Conservation (phyloP, 2,888 invertebrate species). For the Unio pictorum region DNA sequence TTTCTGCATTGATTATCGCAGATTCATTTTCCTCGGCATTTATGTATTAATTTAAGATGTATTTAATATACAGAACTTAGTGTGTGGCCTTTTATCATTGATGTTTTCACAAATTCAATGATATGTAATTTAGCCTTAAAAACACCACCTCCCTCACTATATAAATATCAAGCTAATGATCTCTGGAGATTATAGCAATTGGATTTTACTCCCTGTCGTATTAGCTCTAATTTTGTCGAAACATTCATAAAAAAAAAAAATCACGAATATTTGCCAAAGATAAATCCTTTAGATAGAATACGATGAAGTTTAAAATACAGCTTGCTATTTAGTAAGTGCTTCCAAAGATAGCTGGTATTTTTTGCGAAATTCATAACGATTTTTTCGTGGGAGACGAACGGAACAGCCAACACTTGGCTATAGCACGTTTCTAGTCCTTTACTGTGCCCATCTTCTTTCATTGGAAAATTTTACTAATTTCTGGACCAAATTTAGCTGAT, state of each 20-base stretch:
- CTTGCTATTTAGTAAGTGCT: too few relatives aligned
- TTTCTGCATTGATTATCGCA: too few relatives aligned
- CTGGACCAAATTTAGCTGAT: constrained; percentile 15
- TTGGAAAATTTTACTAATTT: constrained; percentile 11
- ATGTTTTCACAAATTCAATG: too few relatives aligned
- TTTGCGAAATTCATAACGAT: too few relatives aligned
- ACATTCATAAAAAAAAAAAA: constrained; percentile 3
- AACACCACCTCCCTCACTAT: not conserved
- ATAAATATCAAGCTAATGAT: constrained; percentile 24
- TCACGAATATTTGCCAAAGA: not conserved
- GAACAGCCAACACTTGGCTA: constrained; percentile 38
- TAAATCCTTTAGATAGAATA: too few relatives aligned
- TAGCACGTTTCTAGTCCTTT: constrained; percentile 42
- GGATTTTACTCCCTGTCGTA: constrained; percentile 17
- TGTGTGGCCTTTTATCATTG: too few relatives aligned
- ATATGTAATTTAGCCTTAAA: not conserved
- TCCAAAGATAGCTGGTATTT: too few relatives aligned
- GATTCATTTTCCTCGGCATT: too few relatives aligned
- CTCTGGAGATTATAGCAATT: constrained; percentile 27
- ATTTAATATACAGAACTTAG: too few relatives aligned
- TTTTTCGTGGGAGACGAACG: constrained; percentile 27
- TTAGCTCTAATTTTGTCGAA: constrained; percentile 15
- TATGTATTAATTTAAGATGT: too few relatives aligned
- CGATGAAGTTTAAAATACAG: too few relatives aligned
- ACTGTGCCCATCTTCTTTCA: constrained; percentile 25